Conservation (phyloP, 2,888 invertebrate species). For the Auanema sp. region DNA sequence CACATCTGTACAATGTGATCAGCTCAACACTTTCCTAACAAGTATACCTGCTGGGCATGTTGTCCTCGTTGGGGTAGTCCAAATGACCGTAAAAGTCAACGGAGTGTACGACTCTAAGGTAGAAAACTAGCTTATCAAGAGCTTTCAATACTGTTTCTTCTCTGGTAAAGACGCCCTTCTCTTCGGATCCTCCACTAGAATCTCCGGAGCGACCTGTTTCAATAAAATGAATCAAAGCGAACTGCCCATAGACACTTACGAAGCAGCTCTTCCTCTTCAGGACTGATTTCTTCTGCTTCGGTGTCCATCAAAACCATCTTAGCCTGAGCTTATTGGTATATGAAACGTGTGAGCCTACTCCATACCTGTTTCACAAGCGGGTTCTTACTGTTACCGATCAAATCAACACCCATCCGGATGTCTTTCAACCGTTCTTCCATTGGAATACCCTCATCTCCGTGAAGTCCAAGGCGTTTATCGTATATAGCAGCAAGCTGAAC, state of each 20-base stretch:
- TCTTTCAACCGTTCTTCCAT: constrained; percentile 35
- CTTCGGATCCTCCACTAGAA: constrained; percentile 27
- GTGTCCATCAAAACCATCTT: constrained; percentile 15
- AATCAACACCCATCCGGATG: constrained; percentile 41
- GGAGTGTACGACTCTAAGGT: constrained; percentile 93
- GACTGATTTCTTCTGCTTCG: constrained; percentile 87
- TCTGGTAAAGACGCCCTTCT: constrained; percentile 71
- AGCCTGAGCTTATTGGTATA: not conserved
- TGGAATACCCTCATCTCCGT: constrained; percentile 42
- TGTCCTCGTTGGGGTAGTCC: constrained; percentile 98
- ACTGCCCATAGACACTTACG: constrained; percentile 72
- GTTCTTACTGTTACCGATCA: constrained; percentile 70
- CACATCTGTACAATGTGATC: constrained; percentile 72
- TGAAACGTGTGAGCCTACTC: constrained; percentile 75
- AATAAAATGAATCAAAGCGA: constrained; percentile 14
- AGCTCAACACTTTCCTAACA: constrained; percentile 6
- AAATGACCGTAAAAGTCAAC: constrained; percentile 98
- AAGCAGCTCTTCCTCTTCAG: constrained; percentile 88
- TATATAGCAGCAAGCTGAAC: constrained; percentile 66
- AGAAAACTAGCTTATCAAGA: constrained; percentile 75
- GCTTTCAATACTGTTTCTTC: constrained; percentile 74
- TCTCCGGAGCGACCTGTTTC: constrained; percentile 18
- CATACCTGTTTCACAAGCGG: constrained; percentile 94
- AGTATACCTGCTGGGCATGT: constrained; percentile 83
- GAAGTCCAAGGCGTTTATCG: constrained; percentile 66